A percentile compares a stretch with the other conserved stretches of the same genome.
Conservation (phyloP, 1,140 invertebrate genomes). For the Drosophila aff. region DNA sequence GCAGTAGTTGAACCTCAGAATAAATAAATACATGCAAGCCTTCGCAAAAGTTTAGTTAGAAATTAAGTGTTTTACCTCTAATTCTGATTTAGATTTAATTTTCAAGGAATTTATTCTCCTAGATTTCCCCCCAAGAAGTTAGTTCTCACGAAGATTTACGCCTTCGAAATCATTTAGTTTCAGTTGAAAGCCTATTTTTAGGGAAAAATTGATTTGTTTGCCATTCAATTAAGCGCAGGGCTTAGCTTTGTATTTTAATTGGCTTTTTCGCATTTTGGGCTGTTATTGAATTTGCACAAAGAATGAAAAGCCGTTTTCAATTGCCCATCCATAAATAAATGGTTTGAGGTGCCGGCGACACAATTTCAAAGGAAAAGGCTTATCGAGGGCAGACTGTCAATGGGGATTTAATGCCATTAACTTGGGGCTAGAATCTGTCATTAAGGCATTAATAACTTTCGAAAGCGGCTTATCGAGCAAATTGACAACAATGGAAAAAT, state of each 20-base stretch:
- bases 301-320: slow-evolving; percentile 29
- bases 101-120: background rate
- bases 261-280: background rate
- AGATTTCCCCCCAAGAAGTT: background rate
- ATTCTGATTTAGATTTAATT: background rate
- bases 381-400: slow-evolving; percentile 35
- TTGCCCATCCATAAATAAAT: slow-evolving; percentile 3
- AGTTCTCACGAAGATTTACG: background rate
- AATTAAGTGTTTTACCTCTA: background rate
- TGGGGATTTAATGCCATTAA: slow-evolving; percentile 22
- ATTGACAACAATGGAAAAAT: slow-evolving; percentile 48
- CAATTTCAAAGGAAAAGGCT: slow-evolving; percentile 45
- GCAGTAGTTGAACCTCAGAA: background rate
- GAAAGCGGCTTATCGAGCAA: slow-evolving; percentile 69
- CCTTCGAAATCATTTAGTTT: background rate
- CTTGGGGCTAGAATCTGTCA: slow-evolving; percentile 48
- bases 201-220: background rate
- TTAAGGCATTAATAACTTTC: slow-evolving; percentile 61
- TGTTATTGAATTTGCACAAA: background rate
- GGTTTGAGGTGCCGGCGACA: background rate
- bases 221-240: too few species aligned
- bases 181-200: background rate
- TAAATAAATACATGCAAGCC: background rate
- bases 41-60: background rate
- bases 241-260: slow-evolving; percentile 16